Base-by-base conservation (phyloP, 2,113 vertebrate species). In the Camelus bactrianus region DNA sequence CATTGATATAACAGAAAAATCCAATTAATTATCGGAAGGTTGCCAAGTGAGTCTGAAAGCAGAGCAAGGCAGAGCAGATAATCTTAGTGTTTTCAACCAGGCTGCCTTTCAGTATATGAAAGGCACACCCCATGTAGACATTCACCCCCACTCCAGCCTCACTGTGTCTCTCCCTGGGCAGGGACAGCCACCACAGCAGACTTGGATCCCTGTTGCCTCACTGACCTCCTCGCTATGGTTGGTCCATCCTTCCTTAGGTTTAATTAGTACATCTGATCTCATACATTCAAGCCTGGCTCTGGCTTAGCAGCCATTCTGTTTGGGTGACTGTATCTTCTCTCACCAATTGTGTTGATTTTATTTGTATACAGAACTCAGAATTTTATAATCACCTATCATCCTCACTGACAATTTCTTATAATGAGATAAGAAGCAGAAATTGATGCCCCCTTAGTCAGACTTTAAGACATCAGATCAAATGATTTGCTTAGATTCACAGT, bases 361-460 rank as follows among this genome's bases (percentile, higher is more conserved):
- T 94, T 95, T 90, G 56, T 58, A 77, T 38, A 94, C 26, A 65
- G 69, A 88, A 75, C 50, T 88, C 94, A 73, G 89, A 81, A 58
- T 58, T 62, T 70, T 79, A 95, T 38, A 75, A 4, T 17, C 14
- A 12, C 42, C 28, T 52, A 12, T 87, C 70, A 76, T 60, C 76
- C 87, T 91, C 64, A 42, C 58, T 83, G 24, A 91, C 17, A 58
- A 20, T 86, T 48, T 92, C 48, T 50, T 54, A 76, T 32, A 95
- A 77, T 62, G 54, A 96, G 80, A 13, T 73, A 13, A 77, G 93
- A 89, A 88, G 19, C 67, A 83, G 56, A 84, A 91, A 91, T 69
- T 30, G 20, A 79, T 77, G 62, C 5, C 58, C 76, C 20, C 56
- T 88, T 88, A 65, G 65, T 93, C 76, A 46, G 38, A 81, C 88